phyloP scores from a whole-genome alignment of 2,797 vertebrate genomes.

The Anabacerthia variegaticeps region DNA sequence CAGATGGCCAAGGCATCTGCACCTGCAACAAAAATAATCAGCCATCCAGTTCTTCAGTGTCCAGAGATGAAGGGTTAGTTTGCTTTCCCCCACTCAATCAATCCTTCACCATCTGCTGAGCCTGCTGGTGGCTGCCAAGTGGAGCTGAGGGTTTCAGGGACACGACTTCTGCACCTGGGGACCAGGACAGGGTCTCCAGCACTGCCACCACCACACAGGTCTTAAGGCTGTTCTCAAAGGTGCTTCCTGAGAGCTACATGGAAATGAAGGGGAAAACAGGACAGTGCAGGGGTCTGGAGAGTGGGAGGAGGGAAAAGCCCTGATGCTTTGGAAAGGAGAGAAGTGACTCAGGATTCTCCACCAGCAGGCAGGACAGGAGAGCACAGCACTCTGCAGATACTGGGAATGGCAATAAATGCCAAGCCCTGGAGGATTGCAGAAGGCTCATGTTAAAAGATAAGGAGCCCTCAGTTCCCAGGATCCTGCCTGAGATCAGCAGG shows the following conservation, averaged over 20 bases:
- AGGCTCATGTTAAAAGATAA: neutral
- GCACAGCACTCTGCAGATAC: neutral
- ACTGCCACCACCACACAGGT: neutral
- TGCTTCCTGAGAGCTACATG: neutral
- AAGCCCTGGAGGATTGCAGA: neutral
- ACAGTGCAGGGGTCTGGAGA: neutral
- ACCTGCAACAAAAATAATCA: constrained; percentile 16
- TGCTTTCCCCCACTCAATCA: constrained; percentile 21
- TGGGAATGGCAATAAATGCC: neutral
- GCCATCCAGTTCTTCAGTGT: neutral
- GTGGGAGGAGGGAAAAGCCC: neutral
- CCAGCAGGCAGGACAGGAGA: neutral
- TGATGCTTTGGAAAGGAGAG: neutral
- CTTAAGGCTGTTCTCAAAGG: neutral
- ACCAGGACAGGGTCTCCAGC: neutral
- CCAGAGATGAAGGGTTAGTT: constrained; percentile 51
- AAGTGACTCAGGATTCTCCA: neutral
- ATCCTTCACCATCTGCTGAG: constrained; percentile 49
- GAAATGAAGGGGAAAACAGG: neutral
- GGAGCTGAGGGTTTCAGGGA: neutral
- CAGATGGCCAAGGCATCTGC: constrained; percentile 55
- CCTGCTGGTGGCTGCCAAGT: neutral
- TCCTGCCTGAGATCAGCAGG: neutral
- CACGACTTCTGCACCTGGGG: neutral
- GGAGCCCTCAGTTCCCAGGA: neutral